Conservation (phyloP, 2,888 invertebrate genomes). For the Orthonevra nobilis region DNA sequence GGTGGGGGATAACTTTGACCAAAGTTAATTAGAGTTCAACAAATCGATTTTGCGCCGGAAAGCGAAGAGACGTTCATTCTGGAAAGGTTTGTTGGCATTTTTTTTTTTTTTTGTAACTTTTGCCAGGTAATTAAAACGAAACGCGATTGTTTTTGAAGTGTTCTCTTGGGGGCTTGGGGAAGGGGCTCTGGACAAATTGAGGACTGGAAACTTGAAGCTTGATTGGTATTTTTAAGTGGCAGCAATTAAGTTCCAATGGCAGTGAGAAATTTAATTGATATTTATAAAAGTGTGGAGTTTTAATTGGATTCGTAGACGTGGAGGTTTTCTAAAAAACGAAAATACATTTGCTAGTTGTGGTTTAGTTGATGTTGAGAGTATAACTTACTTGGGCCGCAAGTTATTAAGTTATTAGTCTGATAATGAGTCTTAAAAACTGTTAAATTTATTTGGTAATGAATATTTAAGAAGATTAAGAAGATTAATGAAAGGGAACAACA, state of each 20-base stretch:
- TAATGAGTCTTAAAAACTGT: too few relatives aligned
- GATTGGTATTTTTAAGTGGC: slow-evolving; percentile 64
- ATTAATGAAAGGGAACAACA: too few relatives aligned
- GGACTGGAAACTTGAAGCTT: slow-evolving; percentile 35
- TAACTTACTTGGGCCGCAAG: too few relatives aligned
- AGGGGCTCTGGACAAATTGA: neutral
- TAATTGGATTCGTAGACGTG: slow-evolving; percentile 49
- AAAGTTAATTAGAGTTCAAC: slow-evolving; percentile 63
- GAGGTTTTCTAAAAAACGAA: neutral
- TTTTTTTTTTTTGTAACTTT: too few relatives aligned
- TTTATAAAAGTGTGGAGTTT: slow-evolving; percentile 54
- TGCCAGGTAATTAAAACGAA: slow-evolving; percentile 58
- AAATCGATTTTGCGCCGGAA: slow-evolving; percentile 45
- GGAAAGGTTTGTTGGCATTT: too few relatives aligned
- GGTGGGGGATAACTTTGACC: slow-evolving; percentile 24
- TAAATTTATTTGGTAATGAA: too few relatives aligned
- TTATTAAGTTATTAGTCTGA: too few relatives aligned
- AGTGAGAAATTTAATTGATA: slow-evolving; percentile 26
- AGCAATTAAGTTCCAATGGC: slow-evolving; percentile 18
- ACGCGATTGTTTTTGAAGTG: slow-evolving; percentile 49
- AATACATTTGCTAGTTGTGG: too few relatives aligned
- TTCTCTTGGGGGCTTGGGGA: slow-evolving; percentile 13
- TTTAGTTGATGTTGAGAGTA: too few relatives aligned
- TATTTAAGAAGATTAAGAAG: too few relatives aligned
- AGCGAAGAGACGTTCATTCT: neutral